Evolutionary conservation across 2,113 vertebrate species (phyloP).

Genomic region (Ictalurus punctatus): DNA sequence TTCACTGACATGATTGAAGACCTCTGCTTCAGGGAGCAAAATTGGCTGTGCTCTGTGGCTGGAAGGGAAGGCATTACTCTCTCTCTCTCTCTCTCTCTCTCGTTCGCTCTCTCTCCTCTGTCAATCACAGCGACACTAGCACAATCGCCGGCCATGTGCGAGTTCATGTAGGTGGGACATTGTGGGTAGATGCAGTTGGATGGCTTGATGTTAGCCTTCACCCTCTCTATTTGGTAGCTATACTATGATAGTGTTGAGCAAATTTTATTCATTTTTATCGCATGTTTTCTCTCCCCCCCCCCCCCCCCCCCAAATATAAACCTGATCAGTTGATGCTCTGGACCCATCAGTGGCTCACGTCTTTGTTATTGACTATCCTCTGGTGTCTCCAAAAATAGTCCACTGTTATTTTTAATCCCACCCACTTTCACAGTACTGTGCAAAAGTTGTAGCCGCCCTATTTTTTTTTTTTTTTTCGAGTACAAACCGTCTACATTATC

Average conservation of each 20-base stretch:
- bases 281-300: background rate
- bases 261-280: background rate
- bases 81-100: background rate
- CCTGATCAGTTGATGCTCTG: background rate
- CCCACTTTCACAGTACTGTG: background rate
- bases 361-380: background rate
- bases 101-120: background rate
- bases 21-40: background rate
- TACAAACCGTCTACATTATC: too few relatives aligned
- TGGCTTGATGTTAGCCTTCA: background rate
- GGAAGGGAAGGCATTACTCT: background rate
- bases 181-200: background rate
- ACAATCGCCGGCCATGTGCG: background rate
- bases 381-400: background rate
- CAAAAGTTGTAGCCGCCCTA: too few relatives aligned
- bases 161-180: background rate
- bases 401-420: background rate
- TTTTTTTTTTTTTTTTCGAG: too few relatives aligned
- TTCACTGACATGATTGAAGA: conserved; percentile 4
- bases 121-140: background rate
- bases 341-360: background rate
- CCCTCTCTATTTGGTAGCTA: background rate
- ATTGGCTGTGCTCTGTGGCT: background rate
- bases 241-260: background rate
- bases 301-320: accelerated